These are phyloP conservation scores for Poliocrania exsul DNA, from an alignment of 2,797 vertebrate genomes.

Conservation along the genomic window DNA sequence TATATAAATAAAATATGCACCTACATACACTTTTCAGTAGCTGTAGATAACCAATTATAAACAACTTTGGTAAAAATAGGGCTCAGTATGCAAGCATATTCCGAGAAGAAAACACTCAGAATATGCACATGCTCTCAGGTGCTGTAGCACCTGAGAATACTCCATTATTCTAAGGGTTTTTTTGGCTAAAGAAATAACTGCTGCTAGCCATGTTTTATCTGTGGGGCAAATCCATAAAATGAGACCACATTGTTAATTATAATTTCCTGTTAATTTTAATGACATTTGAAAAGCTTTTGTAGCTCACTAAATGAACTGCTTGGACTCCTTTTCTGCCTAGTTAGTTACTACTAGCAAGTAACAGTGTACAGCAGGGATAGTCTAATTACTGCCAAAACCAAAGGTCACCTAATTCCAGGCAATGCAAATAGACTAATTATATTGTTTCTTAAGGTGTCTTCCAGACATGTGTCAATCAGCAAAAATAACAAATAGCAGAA, in stretches of 20 bases:
- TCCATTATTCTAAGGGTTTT: not conserved
- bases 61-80: not conserved
- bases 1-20: not conserved
- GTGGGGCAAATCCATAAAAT: conserved; percentile 20
- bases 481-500: conserved; percentile 69
- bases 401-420: conserved; percentile 86
- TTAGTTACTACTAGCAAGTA: conserved; percentile 70
- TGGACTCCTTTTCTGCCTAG: conserved; percentile 66
- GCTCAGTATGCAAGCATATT: accelerated
- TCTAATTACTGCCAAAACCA: conserved; percentile 91
- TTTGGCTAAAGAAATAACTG: not conserved
- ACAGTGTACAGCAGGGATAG: conserved; percentile 77
- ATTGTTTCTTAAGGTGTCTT: conserved; percentile 77
- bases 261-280: conserved; percentile 77
- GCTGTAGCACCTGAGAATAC: not conserved
- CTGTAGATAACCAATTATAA: not conserved
- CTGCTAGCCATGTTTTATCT: not conserved
- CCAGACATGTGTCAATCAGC: conserved; percentile 81
- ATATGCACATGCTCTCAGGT: not conserved
- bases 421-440: conserved; percentile 89
- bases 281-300: conserved; percentile 82
- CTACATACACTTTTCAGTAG: not conserved
- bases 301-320: conserved; percentile 79
- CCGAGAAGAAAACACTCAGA: not conserved
- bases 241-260: conserved; percentile 33